Base-by-base conservation (phyloP, 2,113 vertebrate genomes). In the Rhombomys opimus region DNA sequence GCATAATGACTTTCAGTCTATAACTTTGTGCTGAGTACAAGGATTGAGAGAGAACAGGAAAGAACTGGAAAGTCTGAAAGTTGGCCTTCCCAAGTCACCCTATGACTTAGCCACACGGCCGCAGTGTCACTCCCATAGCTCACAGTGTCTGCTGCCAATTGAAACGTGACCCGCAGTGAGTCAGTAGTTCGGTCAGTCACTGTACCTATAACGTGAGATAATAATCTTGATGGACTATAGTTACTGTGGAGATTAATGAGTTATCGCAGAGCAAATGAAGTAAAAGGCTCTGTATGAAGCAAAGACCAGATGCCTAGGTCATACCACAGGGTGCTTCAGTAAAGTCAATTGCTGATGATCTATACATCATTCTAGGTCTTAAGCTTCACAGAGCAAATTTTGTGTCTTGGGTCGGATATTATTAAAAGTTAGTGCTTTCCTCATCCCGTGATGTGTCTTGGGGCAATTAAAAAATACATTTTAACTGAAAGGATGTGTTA, bases 261-360 rank as follows among this genome's bases (percentile, higher is more conserved):
- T 92, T 95, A 82, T 75, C 93, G 87, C 93, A 96, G 92, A 91
- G 91, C 94, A 97, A 96, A 87, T 84, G 70, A 91, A 80, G 95
- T 93, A 92, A 91, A 96, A 93, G 27, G 59, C 50, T 92, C 88
- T 93, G 50, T 52, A 38, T 38, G 67, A 85, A 75, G 35, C 52
- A n/a, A 68, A 87, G 95, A 76, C 67, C 57, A 87, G 85, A 89
- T 89, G 50, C 54, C 63, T 10, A 25, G 75, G 81, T 97, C 90
- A 95, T 82, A 92, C 5, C 85, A 65, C 20, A 68, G 41, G 57
- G 54, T 77, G 17, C 38, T 81, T 89, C 93, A 76, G 63, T 57
- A 12, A 87, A 91, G 81, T 92, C 54, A 95, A 76, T 94, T 97
- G 96, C 77, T 86, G 57, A 92, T 89, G 63, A 91, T 76, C 73